Conservation (phyloP, 2,113 vertebrate genomes). For the Ailuropoda melanoleuca region DNA sequence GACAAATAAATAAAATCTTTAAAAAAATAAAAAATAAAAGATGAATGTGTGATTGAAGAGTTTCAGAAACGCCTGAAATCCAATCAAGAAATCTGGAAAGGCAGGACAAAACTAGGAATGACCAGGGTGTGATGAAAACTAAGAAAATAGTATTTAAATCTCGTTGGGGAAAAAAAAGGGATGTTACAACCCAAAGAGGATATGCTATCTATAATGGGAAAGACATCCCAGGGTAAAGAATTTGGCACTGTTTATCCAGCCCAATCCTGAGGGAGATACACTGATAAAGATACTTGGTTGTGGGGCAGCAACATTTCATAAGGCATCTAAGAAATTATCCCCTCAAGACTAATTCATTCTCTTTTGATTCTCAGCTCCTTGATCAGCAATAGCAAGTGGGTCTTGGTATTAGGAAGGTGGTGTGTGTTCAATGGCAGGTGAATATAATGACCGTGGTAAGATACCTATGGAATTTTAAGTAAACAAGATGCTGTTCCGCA, state of each 20-base stretch:
- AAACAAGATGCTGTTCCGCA: background rate
- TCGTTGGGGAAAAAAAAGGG: background rate
- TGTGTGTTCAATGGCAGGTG: background rate
- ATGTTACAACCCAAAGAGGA: background rate
- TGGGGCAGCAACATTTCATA: background rate
- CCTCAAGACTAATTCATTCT: background rate
- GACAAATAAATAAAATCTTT: background rate
- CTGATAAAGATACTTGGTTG: background rate
- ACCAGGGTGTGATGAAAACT: background rate
- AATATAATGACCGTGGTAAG: background rate
- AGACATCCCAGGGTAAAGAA: background rate
- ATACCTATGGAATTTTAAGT: background rate
- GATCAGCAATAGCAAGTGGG: background rate
- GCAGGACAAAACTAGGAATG: background rate
- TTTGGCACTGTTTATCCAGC: background rate
- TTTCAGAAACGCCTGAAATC: background rate
- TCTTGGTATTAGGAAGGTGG: background rate
- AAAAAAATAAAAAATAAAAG: background rate
- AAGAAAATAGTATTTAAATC: background rate
- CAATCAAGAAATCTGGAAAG: background rate
- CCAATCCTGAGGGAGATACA: background rate
- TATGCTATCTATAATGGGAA: background rate
- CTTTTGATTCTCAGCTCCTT: background rate
- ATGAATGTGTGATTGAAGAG: background rate
- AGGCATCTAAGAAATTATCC: background rate